Conservation (phyloP, 2,797 vertebrate genomes). For the Pantherophis vulpinus region DNA sequence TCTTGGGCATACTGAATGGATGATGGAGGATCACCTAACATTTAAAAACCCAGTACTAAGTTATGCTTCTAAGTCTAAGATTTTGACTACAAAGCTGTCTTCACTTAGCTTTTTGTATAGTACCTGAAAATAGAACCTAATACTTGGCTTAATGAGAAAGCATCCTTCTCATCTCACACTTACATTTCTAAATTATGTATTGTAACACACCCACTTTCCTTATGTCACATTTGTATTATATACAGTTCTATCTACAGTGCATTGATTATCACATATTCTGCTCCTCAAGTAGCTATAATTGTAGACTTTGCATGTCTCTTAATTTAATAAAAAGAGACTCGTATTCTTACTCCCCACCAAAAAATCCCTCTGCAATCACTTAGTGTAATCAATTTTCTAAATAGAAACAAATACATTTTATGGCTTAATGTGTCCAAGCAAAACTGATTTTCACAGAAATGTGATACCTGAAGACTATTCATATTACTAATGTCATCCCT, state of each 20-base stretch:
- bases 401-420: conserved; percentile 58
- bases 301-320: conserved; percentile 59
- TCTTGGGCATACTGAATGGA: background rate
- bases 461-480: conserved; percentile 28
- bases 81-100: background rate
- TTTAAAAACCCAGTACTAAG: background rate
- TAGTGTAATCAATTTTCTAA: conserved; percentile 65
- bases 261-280: conserved; percentile 59
- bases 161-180: background rate
- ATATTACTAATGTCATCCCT: background rate
- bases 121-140: background rate
- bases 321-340: conserved; percentile 66
- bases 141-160: background rate
- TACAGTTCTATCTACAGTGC: conserved; percentile 31
- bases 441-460: conserved; percentile 43
- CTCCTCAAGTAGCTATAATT: conserved; percentile 69
- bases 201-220: background rate
- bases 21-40: background rate
- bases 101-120: background rate
- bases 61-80: background rate
- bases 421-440: conserved; percentile 37
- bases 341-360: conserved; percentile 27
- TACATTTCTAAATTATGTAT: background rate
- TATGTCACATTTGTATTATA: background rate
- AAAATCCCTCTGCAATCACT: conserved; percentile 56